Conservation (phyloP, 1,140 invertebrate genomes). For the Scaptomyza hsui region DNA sequence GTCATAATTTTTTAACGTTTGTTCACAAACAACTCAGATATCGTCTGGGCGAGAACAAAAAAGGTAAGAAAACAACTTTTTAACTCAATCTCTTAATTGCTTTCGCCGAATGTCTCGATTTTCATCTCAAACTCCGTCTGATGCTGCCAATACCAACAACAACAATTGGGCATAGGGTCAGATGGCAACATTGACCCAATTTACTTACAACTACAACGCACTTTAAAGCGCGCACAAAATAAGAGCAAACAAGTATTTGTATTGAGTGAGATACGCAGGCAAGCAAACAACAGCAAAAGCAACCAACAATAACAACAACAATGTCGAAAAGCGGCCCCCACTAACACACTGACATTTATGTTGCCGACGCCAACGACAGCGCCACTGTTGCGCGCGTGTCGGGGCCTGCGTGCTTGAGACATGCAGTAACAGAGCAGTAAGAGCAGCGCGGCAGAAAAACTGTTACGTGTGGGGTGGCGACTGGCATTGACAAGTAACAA, state of each 20-base stretch:
- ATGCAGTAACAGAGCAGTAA: conserved; percentile 50
- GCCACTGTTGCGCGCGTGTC: conserved; percentile 58
- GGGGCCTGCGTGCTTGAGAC: conserved; percentile 54
- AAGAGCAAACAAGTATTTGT: conserved; percentile 59
- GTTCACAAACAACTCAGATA: conserved; percentile 19
- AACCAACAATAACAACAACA: conserved; percentile 29
- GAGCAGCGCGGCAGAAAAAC: conserved; percentile 32
- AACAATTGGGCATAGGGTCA: conserved; percentile 32
- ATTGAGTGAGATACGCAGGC: conserved; percentile 39
- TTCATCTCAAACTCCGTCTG: not conserved
- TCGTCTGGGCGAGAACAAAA: conserved; percentile 2
- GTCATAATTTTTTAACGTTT: conserved; percentile 41
- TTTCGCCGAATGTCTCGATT: conserved; percentile 1
- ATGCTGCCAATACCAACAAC: not conserved
- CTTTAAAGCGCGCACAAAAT: conserved; percentile 45
- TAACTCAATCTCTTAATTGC: not conserved
- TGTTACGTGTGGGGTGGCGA: conserved; percentile 39
- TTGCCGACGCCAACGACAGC: conserved; percentile 22
- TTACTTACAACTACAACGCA: conserved; percentile 42
- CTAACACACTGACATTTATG: conserved; percentile 61
- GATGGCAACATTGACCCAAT: conserved; percentile 58
- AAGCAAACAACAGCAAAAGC: conserved; percentile 27
- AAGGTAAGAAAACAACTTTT: not conserved
- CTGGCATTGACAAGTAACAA: conserved; percentile 24
- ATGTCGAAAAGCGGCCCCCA: conserved; percentile 39